Percentiles rank a stretch among this genome's conserved stretches.
phyloP scores from a whole-genome alignment of 2,888 invertebrate genomes.

The Drosophila siamana region DNA sequence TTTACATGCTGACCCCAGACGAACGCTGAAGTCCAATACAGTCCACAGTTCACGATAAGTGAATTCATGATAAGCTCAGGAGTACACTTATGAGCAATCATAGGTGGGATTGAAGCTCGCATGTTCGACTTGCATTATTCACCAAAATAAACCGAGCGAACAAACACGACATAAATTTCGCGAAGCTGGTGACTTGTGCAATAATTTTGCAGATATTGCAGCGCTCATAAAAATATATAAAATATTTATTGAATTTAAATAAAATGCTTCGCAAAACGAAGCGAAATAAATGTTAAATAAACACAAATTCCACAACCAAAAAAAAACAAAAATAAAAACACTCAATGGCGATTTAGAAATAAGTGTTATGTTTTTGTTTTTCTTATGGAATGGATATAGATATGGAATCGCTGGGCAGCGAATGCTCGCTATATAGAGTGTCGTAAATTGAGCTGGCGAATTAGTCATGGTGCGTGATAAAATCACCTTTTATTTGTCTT shows the following conservation, averaged over 20 bases:
- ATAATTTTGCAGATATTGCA: conserved; percentile 69
- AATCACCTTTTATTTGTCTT: conserved; percentile 77
- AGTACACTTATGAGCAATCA: neutral
- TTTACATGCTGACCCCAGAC: conserved; percentile 5
- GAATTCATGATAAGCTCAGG: conserved; percentile 25
- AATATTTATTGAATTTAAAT: conserved; percentile 77
- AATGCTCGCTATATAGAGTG: conserved; percentile 43
- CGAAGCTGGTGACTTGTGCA: conserved; percentile 49
- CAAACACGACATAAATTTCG: conserved; percentile 57
- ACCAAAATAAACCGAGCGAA: conserved; percentile 37
- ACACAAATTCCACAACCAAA: conserved; percentile 15
- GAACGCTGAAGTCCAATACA: no score
- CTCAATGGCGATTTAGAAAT: conserved; percentile 39
- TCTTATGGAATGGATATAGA: conserved; percentile 24
- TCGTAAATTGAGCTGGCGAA: conserved; percentile 67
- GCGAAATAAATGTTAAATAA: conserved; percentile 30
- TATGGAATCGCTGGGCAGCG: neutral
- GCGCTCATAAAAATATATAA: conserved; percentile 66
- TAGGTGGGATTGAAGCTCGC: conserved; percentile 33
- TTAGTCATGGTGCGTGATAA: conserved; percentile 80
- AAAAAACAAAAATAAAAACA: neutral
- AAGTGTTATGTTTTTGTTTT: conserved; percentile 33
- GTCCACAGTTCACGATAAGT: conserved; percentile 16
- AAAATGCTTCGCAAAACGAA: conserved; percentile 5
- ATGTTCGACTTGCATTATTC: conserved; percentile 63